These are phyloP conservation scores for Tapirus terrestris DNA, from an alignment of 2,113 vertebrate species.

Conservation along the genomic window DNA sequence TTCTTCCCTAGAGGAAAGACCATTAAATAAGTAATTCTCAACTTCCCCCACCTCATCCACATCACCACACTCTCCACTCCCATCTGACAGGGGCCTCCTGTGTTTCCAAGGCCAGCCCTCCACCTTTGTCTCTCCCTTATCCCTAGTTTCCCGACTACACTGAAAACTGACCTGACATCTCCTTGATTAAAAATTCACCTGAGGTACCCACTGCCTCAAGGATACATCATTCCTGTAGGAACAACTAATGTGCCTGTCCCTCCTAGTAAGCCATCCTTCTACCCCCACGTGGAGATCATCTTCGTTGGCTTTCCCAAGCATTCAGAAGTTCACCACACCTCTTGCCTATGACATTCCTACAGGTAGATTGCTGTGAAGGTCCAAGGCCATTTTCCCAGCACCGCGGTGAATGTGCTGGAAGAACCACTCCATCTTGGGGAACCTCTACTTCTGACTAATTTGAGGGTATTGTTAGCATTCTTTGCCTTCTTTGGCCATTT, in stretches of 20 bases:
- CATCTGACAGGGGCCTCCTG: fast-evolving
- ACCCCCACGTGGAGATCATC: fast-evolving
- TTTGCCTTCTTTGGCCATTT: not conserved
- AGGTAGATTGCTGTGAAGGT: too few species aligned
- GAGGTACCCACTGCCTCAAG: not conserved
- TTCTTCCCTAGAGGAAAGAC: not conserved
- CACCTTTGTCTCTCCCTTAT: not conserved
- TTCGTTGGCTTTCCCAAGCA: fast-evolving
- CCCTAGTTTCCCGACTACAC: not conserved
- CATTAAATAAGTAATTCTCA: not conserved
- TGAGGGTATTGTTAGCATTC: not conserved
- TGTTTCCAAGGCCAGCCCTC: too few species aligned
- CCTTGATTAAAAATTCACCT: not conserved
- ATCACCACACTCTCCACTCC: fast-evolving
- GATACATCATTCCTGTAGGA: not conserved
- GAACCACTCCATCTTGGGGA: not conserved
- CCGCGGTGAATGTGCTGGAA: fast-evolving
- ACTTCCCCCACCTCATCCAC: fast-evolving
- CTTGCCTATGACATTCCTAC: fast-evolving
- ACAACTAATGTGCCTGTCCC: fast-evolving
- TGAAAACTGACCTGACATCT: fast-evolving
- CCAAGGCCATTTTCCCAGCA: fast-evolving
- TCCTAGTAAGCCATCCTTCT: too few species aligned
- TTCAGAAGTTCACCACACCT: fast-evolving
- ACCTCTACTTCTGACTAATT: fast-evolving